Evolutionary conservation across 2,113 vertebrate genomes (phyloP).

Genomic region (Stomatorhinus ivindoensis): DNA sequence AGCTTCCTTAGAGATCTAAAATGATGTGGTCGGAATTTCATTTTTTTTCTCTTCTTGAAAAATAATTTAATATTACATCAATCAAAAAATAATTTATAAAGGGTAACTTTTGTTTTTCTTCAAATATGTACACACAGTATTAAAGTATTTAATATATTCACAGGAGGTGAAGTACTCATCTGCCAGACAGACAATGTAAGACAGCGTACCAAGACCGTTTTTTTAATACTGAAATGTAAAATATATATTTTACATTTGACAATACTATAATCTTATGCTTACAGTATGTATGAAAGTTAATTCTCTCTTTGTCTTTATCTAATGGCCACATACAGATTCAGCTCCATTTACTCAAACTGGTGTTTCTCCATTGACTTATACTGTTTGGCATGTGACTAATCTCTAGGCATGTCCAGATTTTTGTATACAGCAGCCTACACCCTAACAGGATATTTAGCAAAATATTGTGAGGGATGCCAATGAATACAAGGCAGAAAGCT

Average conservation of each 20-base stretch:
- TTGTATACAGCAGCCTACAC: slow-evolving; percentile 19
- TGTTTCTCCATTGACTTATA: not conserved
- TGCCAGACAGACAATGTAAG: slow-evolving; percentile 51
- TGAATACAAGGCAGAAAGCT: slow-evolving; percentile 18
- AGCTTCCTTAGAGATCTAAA: not conserved
- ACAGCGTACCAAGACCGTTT: slow-evolving; percentile 60
- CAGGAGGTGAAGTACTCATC: slow-evolving; percentile 60
- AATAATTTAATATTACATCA: slow-evolving; percentile 49
- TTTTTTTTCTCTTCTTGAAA: slow-evolving; percentile 20
- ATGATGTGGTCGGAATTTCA: slow-evolving; percentile 6
- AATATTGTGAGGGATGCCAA: slow-evolving; percentile 8
- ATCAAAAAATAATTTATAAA: slow-evolving; percentile 66
- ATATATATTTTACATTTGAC: slow-evolving; percentile 68
- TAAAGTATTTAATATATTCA: slow-evolving; percentile 65
- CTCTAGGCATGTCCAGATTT: not conserved
- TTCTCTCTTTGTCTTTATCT: slow-evolving; percentile 43
- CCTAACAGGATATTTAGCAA: slow-evolving; percentile 16
- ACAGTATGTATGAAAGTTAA: slow-evolving; percentile 72
- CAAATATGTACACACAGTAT: slow-evolving; percentile 65
- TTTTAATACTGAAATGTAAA: slow-evolving; percentile 65
- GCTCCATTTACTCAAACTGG: slow-evolving; percentile 23
- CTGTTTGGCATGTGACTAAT: not conserved
- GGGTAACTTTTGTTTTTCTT: slow-evolving; percentile 42
- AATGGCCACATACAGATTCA: slow-evolving; percentile 32
- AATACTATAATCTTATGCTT: slow-evolving; percentile 50